A percentile compares a stretch with the other conserved stretches of the same genome.
These are phyloP conservation scores for Pristionchus mayeri DNA, from an alignment of 2,888 invertebrate species.

Conservation along the genomic window DNA sequence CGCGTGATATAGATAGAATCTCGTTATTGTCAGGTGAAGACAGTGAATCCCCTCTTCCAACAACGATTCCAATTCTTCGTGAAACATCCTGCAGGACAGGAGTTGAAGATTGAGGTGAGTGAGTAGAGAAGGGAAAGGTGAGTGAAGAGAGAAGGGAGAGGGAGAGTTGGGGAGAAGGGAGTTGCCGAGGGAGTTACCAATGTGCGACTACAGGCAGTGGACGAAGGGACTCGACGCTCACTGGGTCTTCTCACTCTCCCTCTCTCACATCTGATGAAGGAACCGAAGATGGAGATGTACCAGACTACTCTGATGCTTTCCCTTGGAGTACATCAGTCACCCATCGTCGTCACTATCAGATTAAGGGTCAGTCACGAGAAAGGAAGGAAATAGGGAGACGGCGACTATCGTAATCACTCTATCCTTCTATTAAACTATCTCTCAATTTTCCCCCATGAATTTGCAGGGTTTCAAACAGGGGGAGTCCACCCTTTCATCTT, in stretches of 20 bases:
- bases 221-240: constrained; percentile 69
- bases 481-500: not conserved
- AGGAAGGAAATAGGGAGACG: not conserved
- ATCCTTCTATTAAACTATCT: constrained; percentile 28
- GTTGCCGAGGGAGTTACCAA: too few species aligned
- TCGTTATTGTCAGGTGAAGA: constrained; percentile 78
- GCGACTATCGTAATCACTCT: constrained; percentile 17
- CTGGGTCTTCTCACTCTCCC: constrained; percentile 71
- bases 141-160: too few species aligned
- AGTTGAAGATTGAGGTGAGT: constrained; percentile 84
- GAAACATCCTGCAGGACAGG: constrained; percentile 90
- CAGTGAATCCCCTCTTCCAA: constrained; percentile 93
- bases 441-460: constrained; percentile 12
- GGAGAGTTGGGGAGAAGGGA: too few species aligned
- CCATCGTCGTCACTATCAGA: constrained; percentile 72
- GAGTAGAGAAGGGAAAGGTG: too few species aligned
- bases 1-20: not conserved
- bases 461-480: constrained; percentile 36
- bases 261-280: constrained; percentile 66
- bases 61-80: constrained; percentile 94
- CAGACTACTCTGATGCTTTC: constrained; percentile 72
- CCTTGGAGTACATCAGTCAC: constrained; percentile 73
- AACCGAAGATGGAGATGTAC: constrained; percentile 73
- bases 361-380: constrained; percentile 58
- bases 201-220: constrained; percentile 72